A percentile compares a stretch with the other conserved stretches of the same genome.
Evolutionary conservation across 2,888 invertebrate genomes (phyloP).

Genomic region (Carcina quercana): DNA sequence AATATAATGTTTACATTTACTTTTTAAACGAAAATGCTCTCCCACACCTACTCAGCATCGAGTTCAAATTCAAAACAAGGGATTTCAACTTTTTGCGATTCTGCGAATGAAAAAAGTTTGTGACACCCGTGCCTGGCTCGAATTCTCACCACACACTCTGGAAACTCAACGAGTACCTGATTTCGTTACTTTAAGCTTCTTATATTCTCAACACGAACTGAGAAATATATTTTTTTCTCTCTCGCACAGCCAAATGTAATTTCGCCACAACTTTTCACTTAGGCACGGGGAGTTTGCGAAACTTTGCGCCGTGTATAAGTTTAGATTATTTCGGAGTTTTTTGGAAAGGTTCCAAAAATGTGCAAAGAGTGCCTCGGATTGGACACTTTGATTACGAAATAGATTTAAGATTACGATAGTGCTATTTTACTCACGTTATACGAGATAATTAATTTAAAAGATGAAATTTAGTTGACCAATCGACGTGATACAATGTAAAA

Average conservation of each 20-base stretch:
- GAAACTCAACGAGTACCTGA: slow-evolving; percentile 24
- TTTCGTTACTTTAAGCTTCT: slow-evolving; percentile 58
- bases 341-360: slow-evolving; percentile 54
- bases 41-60: too few relatives aligned
- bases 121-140: slow-evolving; percentile 25
- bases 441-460: too few relatives aligned
- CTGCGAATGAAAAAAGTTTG: slow-evolving; percentile 49
- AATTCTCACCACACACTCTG: slow-evolving; percentile 28
- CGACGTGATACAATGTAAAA: too few relatives aligned
- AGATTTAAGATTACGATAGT: too few relatives aligned
- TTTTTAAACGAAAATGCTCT: too few relatives aligned
- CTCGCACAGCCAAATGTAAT: slow-evolving; percentile 41
- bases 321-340: slow-evolving; percentile 34
- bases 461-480: too few relatives aligned
- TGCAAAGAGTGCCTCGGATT: too few relatives aligned
- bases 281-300: slow-evolving; percentile 34
- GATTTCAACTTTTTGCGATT: slow-evolving; percentile 30
- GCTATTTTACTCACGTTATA: too few relatives aligned
- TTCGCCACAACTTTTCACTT: slow-evolving; percentile 62
- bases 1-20: too few relatives aligned
- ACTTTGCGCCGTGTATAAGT: slow-evolving; percentile 21
- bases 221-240: slow-evolving; percentile 31
- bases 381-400: too few relatives aligned
- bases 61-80: too few relatives aligned
- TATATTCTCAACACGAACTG: slow-evolving; percentile 49